A percentile compares a stretch with the other conserved stretches of the same genome.
Conservation (phyloP, 2,888 invertebrate genomes). For the Dicranocentrus wangi region DNA sequence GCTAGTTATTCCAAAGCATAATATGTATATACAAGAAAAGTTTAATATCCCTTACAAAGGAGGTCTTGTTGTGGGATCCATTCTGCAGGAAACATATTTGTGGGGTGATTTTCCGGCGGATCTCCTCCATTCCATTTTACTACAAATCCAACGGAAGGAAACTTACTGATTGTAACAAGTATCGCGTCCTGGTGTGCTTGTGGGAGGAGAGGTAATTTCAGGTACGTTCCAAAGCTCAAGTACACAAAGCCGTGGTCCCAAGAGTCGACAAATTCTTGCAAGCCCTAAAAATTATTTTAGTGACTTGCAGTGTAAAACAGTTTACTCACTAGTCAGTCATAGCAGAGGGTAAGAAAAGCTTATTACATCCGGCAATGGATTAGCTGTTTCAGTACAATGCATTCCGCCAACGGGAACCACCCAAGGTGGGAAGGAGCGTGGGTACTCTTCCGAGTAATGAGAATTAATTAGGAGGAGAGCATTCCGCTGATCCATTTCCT, state of each 20-base stretch:
- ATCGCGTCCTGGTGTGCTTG: slow-evolving; percentile 42
- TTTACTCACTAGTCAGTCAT: no score
- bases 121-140: slow-evolving; percentile 62
- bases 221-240: slow-evolving; percentile 70
- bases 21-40: background rate
- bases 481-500: slow-evolving; percentile 60
- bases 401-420: slow-evolving; percentile 67
- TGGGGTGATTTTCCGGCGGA: slow-evolving; percentile 38
- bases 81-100: slow-evolving; percentile 38
- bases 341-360: no score
- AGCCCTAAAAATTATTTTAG: slow-evolving; percentile 56
- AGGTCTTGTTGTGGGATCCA: slow-evolving; percentile 65
- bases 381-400: slow-evolving; percentile 59
- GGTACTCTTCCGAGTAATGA: slow-evolving; percentile 69
- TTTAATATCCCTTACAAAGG: slow-evolving; percentile 25
- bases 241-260: slow-evolving; percentile 67
- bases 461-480: slow-evolving; percentile 66
- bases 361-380: slow-evolving; percentile 57
- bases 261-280: slow-evolving; percentile 63
- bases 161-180: slow-evolving; percentile 55
- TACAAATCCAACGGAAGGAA: slow-evolving; percentile 50
- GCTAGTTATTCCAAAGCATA: no score
- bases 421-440: slow-evolving; percentile 68
- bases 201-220: slow-evolving; percentile 58
- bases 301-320: no score